Percentiles rank a stretch among this genome's conserved stretches.
These are phyloP conservation scores for Steinernema scapterisci DNA, from an alignment of 2,888 invertebrate genomes.

Conservation along the genomic window DNA sequence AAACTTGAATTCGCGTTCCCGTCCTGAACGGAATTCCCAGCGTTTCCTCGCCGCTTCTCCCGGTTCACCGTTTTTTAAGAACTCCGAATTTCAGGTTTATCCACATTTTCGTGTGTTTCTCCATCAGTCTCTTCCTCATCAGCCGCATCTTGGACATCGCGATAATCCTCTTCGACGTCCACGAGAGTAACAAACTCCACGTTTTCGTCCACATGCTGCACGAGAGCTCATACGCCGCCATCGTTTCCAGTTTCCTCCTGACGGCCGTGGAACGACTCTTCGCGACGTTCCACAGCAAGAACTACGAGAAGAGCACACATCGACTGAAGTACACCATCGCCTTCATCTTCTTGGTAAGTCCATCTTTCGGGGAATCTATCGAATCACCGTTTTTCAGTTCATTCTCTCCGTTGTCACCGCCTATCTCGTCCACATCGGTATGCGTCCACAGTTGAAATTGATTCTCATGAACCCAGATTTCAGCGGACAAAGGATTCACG, in stretches of 20 bases:
- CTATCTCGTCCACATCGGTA: conserved; percentile 14
- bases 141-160: conserved; percentile 11
- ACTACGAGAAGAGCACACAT: not conserved
- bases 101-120: not conserved
- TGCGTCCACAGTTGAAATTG: not conserved
- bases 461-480: not conserved
- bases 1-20: not conserved
- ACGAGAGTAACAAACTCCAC: not conserved
- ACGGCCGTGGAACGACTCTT: not conserved
- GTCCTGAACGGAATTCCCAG: not conserved
- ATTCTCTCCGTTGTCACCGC: not conserved
- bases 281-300: not conserved
- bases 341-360: not conserved
- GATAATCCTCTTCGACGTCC: conserved; percentile 20
- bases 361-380: not conserved
- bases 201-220: conserved; percentile 3
- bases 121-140: not conserved
- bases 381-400: not conserved
- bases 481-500: not conserved
- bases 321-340: not conserved
- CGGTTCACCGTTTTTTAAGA: not conserved
- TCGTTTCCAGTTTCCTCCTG: conserved; percentile 6
- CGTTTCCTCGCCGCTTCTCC: not conserved
- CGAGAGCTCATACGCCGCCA: conserved; percentile 22
- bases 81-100: not conserved